These are phyloP conservation scores for Timema cristinae DNA, from an alignment of 2,888 invertebrate species.

Conservation along the genomic window DNA sequence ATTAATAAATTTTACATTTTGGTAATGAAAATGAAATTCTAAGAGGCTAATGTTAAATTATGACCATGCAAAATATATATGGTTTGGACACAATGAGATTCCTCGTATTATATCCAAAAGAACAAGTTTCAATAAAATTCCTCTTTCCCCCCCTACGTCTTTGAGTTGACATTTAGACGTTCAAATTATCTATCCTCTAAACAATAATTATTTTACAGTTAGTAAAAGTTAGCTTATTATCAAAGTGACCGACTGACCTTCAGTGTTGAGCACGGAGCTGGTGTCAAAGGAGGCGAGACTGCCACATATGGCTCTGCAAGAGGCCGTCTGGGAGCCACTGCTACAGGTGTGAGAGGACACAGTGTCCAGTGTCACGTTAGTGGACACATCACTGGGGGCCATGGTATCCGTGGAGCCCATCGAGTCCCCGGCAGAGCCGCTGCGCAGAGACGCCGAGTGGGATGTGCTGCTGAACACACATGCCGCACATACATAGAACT, in stretches of 20 bases:
- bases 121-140: no score
- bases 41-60: no score
- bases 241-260: constrained; percentile 47
- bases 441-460: constrained; percentile 40
- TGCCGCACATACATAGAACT: neutral
- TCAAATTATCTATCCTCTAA: no score
- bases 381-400: constrained; percentile 51
- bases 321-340: constrained; percentile 49
- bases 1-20: no score
- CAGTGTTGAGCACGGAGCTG: constrained; percentile 47
- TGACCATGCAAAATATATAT: no score
- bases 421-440: constrained; percentile 33
- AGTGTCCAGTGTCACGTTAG: constrained; percentile 53
- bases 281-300: constrained; percentile 53
- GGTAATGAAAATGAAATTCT: no score
- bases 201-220: no score
- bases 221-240: no score
- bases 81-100: no score
- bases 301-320: constrained; percentile 52
- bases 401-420: constrained; percentile 55
- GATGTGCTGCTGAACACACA: constrained; percentile 40
- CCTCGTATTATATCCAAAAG: no score
- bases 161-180: no score
- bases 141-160: no score
- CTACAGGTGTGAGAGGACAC: constrained; percentile 47